phyloP scores from a whole-genome alignment of 2,888 invertebrate genomes.

The Anarsia innoxiella region DNA sequence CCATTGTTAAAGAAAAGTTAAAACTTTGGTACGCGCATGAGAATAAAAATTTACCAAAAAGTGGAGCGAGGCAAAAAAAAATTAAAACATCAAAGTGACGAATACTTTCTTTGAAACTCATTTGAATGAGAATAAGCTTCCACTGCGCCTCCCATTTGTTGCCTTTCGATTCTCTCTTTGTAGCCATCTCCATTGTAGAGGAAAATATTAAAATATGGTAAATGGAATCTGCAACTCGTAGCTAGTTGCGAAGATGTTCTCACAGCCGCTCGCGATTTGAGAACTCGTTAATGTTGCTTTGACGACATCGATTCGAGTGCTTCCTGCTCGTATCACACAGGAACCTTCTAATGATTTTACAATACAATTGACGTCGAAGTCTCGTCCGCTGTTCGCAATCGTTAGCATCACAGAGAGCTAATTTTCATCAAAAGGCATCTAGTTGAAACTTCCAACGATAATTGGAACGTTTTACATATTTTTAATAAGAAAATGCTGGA shows the following conservation, averaged over 20 bases:
- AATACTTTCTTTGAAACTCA: constrained; percentile 54
- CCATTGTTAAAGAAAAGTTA: not conserved
- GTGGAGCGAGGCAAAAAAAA: constrained; percentile 28
- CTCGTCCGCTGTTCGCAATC: no score
- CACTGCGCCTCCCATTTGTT: constrained; percentile 50
- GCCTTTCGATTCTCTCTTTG: constrained; percentile 61
- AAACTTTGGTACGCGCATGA: constrained; percentile 8
- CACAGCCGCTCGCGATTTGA: constrained; percentile 8
- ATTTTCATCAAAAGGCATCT: not conserved
- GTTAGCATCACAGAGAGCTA: not conserved
- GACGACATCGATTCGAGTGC: constrained; percentile 12
- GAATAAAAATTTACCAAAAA: constrained; percentile 5
- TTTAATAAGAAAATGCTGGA: constrained; percentile 32
- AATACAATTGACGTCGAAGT: no score
- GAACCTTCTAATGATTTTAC: constrained; percentile 1
- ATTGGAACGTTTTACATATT: not conserved
- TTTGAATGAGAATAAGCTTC: constrained; percentile 65
- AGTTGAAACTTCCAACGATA: not conserved
- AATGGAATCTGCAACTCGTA: constrained; percentile 46
- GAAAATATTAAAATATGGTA: constrained; percentile 66
- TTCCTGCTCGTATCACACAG: not conserved
- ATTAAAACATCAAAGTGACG: constrained; percentile 55
- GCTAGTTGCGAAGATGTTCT: constrained; percentile 29
- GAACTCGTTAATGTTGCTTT: constrained; percentile 18
- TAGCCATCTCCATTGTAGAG: constrained; percentile 37